Evolutionary conservation across 2,888 invertebrate genomes (phyloP), one percentile per base, ranked within the genome.

Genomic region (Gandaritis pyraliata): DNA sequence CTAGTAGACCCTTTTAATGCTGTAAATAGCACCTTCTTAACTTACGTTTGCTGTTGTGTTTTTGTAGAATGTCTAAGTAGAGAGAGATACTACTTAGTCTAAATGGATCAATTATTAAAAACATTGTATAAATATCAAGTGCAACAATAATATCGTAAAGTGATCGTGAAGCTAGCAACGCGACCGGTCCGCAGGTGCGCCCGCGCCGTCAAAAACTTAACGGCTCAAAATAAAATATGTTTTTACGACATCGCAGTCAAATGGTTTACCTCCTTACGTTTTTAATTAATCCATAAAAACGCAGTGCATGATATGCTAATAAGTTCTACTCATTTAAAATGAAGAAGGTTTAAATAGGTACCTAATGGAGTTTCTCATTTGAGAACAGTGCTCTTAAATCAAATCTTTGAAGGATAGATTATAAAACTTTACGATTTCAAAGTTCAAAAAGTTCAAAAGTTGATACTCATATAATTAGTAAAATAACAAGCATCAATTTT

Each of bases 201-300:
- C 13, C 16, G 53, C 45, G 49, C 30, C 41, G 33, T 43, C 41
- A 23, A 41, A 61, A 57, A 49, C 36, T 57, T 56, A 41, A 61
- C 47, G 41, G 39, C 61, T 51, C 15, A 12, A 45, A 48, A 52
- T 61, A 57, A 57, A 52, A 52, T 15, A 45, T 23, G 16, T 45
- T 49, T 61, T 61, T 61, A 61, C 33, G 51, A 41, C 51, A 12
- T 15, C 49, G 15, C 33, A 45, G 58, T 18, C 15, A 50, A 50
- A 56, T 47, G 45, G 13, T 59, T 56, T 43, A 45, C 30, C 41
- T 61, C 43, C 33, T 51, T 47, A 45, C 10, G 13, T 47, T 56
- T 55, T 61, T 61, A 61, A 61, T 61, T 52, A 43, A 48, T 45
- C 48, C 29, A 54, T 57, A 11, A 57, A 57, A 51, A 8, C 55